Percentiles rank a stretch among this genome's conserved stretches.
Conservation (phyloP, 2,888 invertebrate species). For the Trichopoda pennipes region DNA sequence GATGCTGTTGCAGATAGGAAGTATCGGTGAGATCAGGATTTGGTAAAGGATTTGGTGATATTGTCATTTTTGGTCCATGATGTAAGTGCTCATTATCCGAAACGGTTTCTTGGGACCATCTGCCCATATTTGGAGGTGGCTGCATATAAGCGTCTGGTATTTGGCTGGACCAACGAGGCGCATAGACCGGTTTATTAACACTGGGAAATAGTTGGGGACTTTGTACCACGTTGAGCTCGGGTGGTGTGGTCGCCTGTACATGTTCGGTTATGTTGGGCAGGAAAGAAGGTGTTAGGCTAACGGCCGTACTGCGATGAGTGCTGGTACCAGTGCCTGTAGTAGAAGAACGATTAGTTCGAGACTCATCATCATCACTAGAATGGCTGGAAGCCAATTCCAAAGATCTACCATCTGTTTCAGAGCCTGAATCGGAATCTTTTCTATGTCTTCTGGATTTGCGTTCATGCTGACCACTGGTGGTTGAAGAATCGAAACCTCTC, state of each 20-base stretch:
- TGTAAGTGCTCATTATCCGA: slow-evolving; percentile 86
- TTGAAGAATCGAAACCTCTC: slow-evolving; percentile 82
- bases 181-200: slow-evolving; percentile 84
- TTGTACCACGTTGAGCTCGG: slow-evolving; percentile 84
- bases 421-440: slow-evolving; percentile 90
- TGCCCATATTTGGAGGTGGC: slow-evolving; percentile 82
- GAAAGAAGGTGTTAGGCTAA: slow-evolving; percentile 82
- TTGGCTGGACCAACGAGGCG: slow-evolving; percentile 86
- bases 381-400: slow-evolving; percentile 97
- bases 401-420: slow-evolving; percentile 89
- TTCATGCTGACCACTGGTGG: slow-evolving; percentile 74
- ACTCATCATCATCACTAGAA: slow-evolving; percentile 94
- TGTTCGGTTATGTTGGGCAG: slow-evolving; percentile 85
- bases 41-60: slow-evolving; percentile 87
- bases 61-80: slow-evolving; percentile 83
- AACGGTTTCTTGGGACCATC: slow-evolving; percentile 90
- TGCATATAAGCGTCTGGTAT: slow-evolving; percentile 85
- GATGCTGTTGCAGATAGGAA: slow-evolving; percentile 82
- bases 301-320: slow-evolving; percentile 81
- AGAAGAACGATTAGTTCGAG: slow-evolving; percentile 80
- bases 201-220: slow-evolving; percentile 87
- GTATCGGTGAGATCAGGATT: slow-evolving; percentile 89
- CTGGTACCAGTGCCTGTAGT: slow-evolving; percentile 72
- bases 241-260: slow-evolving; percentile 84
- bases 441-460: slow-evolving; percentile 80